phyloP scores from a whole-genome alignment of 1,140 invertebrate genomes.

The Diplogasteroides magnus region DNA sequence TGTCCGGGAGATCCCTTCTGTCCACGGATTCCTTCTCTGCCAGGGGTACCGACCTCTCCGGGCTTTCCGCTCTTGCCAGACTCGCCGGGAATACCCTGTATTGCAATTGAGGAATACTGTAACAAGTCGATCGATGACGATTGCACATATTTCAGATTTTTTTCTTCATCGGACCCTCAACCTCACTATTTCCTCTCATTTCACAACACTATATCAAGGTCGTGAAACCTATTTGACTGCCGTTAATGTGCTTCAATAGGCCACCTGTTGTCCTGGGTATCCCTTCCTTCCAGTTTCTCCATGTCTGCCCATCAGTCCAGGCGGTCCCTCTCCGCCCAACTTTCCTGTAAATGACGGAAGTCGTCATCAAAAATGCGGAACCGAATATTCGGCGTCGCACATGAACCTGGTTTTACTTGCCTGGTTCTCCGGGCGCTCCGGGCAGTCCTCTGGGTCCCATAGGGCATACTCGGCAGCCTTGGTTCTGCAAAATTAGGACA shows the following conservation, averaged over 20 bases:
- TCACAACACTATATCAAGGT: too few species aligned
- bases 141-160: too few species aligned
- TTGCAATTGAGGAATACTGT: too few species aligned
- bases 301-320: slow-evolving; percentile 26
- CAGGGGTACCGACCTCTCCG: slow-evolving; percentile 29
- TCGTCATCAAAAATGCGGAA: too few species aligned
- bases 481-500: slow-evolving; percentile 29
- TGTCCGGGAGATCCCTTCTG: slow-evolving; percentile 27
- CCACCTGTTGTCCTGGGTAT: slow-evolving; percentile 20
- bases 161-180: too few species aligned
- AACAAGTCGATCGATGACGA: too few species aligned
- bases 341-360: too few species aligned
- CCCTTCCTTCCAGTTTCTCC: slow-evolving; percentile 31
- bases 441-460: slow-evolving; percentile 28
- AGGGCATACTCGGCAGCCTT: slow-evolving; percentile 45
- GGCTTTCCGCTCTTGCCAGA: slow-evolving; percentile 28
- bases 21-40: slow-evolving; percentile 29
- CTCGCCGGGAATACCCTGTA: slow-evolving; percentile 34
- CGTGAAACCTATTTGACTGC: too few species aligned
- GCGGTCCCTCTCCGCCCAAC: slow-evolving; percentile 22
- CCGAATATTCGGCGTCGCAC: too few species aligned
- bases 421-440: slow-evolving; percentile 28
- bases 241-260: too few species aligned
- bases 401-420: too few species aligned
- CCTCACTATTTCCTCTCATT: too few species aligned